Base-by-base conservation (phyloP, 2,888 invertebrate genomes). In the Copidosoma aretas region DNA sequence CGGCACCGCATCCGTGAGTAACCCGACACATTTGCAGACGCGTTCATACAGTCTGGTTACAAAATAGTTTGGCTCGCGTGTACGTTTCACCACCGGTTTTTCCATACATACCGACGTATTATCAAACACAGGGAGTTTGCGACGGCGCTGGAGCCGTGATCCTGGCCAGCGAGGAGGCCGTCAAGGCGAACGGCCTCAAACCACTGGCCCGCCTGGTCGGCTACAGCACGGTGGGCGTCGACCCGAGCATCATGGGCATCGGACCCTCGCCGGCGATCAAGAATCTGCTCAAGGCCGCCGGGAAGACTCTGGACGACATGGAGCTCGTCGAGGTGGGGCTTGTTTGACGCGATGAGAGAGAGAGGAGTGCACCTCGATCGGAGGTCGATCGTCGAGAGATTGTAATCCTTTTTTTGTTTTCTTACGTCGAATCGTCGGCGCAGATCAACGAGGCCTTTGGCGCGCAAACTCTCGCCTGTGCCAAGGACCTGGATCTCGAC, bases 371-470 rank as follows among this genome's bases (percentile, higher is more conserved):
- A n/a, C n/a, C n/a, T n/a, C n/a, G n/a, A n/a, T n/a, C n/a, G n/a
- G n/a, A n/a, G n/a, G n/a, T n/a, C n/a, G n/a, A n/a, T n/a, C n/a
- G n/a, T n/a, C n/a, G n/a, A n/a, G n/a, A n/a, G n/a, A n/a, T n/a
- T n/a, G n/a, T n/a, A n/a, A n/a, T 52, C 67, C 39, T 25, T 43
- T 68, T 66, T 62, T 56, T 59, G 61, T 58, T 52, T 73, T 76
- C 70, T 1, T 15, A 54, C 79, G 12, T 79, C n/a, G n/a, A n/a
- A n/a, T n/a, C n/a, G n/a, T n/a, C n/a, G n/a, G n/a, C n/a, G n/a
- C n/a, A 97, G 95, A 96, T 98, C 76, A 99, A 99, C 85, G 99
- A 99, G 86, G 99, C 99, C 0, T 99, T 99, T 87, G 95, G 91
- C 57, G 93, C 97, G 0, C 99, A 99, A 86, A 93, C 94, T 2